Evolutionary conservation across 2,797 vertebrate species (phyloP), one percentile per base, ranked within the genome.

Genomic region (Sebastiscus tertius): DNA sequence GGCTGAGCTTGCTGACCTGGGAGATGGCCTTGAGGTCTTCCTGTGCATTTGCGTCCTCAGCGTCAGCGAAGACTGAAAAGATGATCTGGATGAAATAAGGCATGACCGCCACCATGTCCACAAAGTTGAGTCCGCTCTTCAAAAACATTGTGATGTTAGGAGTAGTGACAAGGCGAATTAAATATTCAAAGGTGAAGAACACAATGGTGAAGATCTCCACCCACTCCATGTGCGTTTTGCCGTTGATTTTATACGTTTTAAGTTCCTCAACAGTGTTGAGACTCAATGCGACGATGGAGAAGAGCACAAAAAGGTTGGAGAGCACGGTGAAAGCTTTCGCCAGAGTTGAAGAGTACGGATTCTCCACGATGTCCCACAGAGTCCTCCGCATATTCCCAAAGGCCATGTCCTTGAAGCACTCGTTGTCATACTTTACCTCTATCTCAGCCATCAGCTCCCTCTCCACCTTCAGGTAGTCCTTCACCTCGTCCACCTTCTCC

Each of bases 221-320:
- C 79, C 89, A 95, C 64, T 97, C 96, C 96, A 97, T 96, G 87
- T 94, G 95, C 0, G 94, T 91, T 89, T 93, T 97, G 20, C 93
- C 92, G 3, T 87, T 80, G 24, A 95, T 74, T 59, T 65, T 90
- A 60, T 88, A 86, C 1, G 81, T 78, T 33, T 96, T 93, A 58
- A 97, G 95, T 79, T 97, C 97, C 10, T 95, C 89, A 49, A 97
- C 96, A 0, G 97, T 97, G 92, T 96, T 96, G 54, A 97, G 95
- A 0, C 95, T 95, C 96, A 97, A 96, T 7, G 96, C 95, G 52
- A 96, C 89, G 0, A 97, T 96, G 42, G 96, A 97, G 84, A 97
- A 78, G 5, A 97, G 95, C 69, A 97, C 96, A 27, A 96, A 96
- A 62, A 97, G 58, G 82, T 96, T 97, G 0, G 96, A 97, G 86